Percentiles rank a stretch among this genome's conserved stretches.
Conservation (phyloP, 2,797 vertebrate genomes). For the Menidia menidia region DNA sequence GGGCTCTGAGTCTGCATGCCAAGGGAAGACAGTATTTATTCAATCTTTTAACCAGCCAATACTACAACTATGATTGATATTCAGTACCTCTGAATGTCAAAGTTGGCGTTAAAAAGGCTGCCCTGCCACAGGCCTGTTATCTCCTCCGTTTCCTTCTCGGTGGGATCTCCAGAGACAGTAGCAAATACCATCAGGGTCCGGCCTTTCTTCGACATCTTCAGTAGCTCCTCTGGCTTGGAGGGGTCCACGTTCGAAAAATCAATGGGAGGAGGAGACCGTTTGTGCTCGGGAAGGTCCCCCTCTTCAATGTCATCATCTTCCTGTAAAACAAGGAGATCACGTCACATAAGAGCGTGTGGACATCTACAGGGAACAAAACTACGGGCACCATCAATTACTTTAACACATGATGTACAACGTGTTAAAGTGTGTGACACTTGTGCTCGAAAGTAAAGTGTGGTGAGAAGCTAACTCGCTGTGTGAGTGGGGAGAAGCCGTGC, state of each 20-base stretch:
- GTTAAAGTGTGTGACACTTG: no score
- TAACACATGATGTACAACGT: no score
- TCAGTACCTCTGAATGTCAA: slow-evolving; percentile 91
- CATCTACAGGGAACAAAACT: no score
- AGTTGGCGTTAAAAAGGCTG: slow-evolving; percentile 97
- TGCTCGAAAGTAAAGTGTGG: no score
- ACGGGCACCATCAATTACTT: no score
- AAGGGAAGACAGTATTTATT: no score
- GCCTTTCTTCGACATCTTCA: slow-evolving; percentile 95
- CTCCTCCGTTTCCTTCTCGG: slow-evolving; percentile 95
- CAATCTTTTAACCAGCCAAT: no score
- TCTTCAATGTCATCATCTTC: slow-evolving; percentile 96
- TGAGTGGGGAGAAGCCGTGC: neutral
- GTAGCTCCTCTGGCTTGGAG: slow-evolving; percentile 91
- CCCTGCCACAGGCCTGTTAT: slow-evolving; percentile 95
- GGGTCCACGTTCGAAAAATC: slow-evolving; percentile 94
- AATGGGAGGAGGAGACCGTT: slow-evolving; percentile 87
- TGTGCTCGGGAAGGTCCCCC: slow-evolving; percentile 95
- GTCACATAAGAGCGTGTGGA: neutral
- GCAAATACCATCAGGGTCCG: slow-evolving; percentile 97
- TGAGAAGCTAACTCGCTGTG: neutral
- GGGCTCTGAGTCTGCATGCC: no score
- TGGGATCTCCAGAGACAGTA: slow-evolving; percentile 90
- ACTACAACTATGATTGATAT: neutral
- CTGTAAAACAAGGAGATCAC: slow-evolving; percentile 64